Base-by-base conservation (phyloP, 2,888 invertebrate genomes). In the Nebria brevicollis region DNA sequence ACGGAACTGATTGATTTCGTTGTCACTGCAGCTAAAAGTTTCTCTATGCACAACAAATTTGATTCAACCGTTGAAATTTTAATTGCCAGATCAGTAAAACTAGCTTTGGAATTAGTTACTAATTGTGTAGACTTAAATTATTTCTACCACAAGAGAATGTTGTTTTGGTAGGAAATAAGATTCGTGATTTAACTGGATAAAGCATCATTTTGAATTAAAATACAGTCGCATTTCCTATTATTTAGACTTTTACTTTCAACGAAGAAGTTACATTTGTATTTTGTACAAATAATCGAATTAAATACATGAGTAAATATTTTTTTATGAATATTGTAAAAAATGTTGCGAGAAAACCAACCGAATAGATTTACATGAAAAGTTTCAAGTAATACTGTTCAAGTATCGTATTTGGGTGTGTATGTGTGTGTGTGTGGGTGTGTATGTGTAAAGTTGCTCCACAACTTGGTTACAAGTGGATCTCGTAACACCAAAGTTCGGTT, bases 51-150 rank as follows among this genome's bases (percentile, higher is more conserved):
- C 70, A 26, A 70, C 70, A 70, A 70, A 70, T 70, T 70, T 15
- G 70, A 70, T 70, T 70, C 15, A 13, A 20, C 34, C 15, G 70
- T 26, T 70, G 70, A 70, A 70, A 70, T 70, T 70, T 70, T 70
- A 70, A 70, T 70, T 25, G 34, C 70, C 26, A 26, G 25, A 26
- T 70, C 70, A 26, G 10, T 68, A 20, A 68, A 68, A 68, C 68
- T 68, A 20, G 70, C 34, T 13, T 54, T 7, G 54, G 54, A 54
- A 54, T 54, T 54, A 54, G 11, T 54, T 54, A 54, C 54, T 54
- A 54, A 54, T 54, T 54, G 54, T 11, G 8, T 54, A 2, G 54
- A 54, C 13, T 54, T 54, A 54, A 54, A 54, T 54, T 54, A 13
- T 54, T 8, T 54, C 54, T 11, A 54, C 13, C 8, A 54, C 2